phyloP scores from a whole-genome alignment of 2,797 vertebrate species.

The Oophaga sylvatica region DNA sequence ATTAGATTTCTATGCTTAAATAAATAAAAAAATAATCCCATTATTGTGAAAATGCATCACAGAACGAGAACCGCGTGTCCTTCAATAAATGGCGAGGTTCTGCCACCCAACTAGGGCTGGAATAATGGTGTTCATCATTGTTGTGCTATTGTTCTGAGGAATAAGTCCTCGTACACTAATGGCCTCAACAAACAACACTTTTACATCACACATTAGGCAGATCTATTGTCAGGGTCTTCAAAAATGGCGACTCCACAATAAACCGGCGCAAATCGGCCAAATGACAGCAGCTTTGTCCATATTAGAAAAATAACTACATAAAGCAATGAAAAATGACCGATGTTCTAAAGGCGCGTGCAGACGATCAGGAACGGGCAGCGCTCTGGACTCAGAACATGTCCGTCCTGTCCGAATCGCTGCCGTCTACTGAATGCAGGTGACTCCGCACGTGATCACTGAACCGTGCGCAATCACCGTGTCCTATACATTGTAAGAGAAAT shows the following conservation, averaged over 20 bases:
- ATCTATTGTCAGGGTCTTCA: neutral
- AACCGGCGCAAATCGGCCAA: neutral
- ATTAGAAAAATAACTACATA: neutral
- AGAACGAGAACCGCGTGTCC: conserved; percentile 22
- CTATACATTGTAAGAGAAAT: too few species aligned
- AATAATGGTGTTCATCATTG: neutral
- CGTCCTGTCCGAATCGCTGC: too few species aligned
- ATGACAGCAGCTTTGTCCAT: neutral
- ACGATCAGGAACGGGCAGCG: too few species aligned
- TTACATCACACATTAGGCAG: neutral
- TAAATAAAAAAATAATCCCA: conserved; percentile 10
- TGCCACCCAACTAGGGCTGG: neutral
- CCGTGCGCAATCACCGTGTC: too few species aligned
- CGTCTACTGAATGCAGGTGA: too few species aligned
- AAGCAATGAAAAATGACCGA: neutral
- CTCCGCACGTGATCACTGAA: too few species aligned
- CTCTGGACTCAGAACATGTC: too few species aligned
- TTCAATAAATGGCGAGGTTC: neutral
- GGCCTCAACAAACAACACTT: neutral
- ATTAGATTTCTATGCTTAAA: conserved; percentile 48
- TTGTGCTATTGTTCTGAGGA: neutral
- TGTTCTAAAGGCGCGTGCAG: too few species aligned
- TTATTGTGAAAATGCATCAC: conserved; percentile 66
- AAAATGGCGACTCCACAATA: neutral
- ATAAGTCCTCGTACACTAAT: neutral